Conservation (phyloP, 2,888 invertebrate species). For the Bugula neritina region DNA sequence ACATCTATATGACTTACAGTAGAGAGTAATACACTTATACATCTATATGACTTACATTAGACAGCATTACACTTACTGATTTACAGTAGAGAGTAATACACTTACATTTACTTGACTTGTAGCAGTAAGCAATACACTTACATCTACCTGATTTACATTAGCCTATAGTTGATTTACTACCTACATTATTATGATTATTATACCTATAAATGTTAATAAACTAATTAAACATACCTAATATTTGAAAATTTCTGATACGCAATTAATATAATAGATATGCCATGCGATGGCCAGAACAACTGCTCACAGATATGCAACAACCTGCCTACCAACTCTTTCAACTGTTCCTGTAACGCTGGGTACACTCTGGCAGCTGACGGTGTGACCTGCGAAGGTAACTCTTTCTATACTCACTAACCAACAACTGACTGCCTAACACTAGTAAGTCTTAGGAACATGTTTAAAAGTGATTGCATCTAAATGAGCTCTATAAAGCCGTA, state of each 20-base stretch:
- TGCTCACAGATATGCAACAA: not conserved
- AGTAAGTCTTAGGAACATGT: too few species aligned
- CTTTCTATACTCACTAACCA: not conserved
- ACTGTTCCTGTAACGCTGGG: conserved; percentile 49
- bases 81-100: too few species aligned
- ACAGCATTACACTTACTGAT: too few species aligned
- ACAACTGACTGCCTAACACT: not conserved
- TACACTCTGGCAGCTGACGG: conserved; percentile 49
- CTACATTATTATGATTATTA: too few species aligned
- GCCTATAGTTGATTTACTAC: not conserved
- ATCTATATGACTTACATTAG: too few species aligned
- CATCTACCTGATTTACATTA: not conserved
- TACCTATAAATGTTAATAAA: too few species aligned
- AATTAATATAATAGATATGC: too few species aligned
- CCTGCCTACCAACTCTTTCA: conserved; percentile 37
- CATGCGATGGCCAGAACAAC: not conserved
- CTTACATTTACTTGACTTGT: not conserved
- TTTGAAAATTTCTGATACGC: too few species aligned
- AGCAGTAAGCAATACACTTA: not conserved
- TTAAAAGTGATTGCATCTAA: too few species aligned
- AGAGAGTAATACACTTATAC: too few species aligned
- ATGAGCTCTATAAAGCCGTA: too few species aligned
- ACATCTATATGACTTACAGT: not conserved
- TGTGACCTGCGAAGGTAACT: conserved; percentile 47
- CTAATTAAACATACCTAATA: too few species aligned